These are phyloP conservation scores for Kryptolebias ocellatus DNA, from an alignment of 2,797 vertebrate species.

Conservation along the genomic window DNA sequence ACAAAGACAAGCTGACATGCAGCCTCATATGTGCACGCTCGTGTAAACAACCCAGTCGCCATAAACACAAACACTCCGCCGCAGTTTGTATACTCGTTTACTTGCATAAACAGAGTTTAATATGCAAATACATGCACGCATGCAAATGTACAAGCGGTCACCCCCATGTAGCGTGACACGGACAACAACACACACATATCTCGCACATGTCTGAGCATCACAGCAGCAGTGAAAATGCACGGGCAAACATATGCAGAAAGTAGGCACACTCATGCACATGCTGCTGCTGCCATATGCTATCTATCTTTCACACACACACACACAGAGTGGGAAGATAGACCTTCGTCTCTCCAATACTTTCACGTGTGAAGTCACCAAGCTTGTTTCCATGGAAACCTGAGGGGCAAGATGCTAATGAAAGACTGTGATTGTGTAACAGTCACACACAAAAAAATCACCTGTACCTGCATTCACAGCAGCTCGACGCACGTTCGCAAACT, in stretches of 20 bases:
- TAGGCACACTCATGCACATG: constrained; percentile 41
- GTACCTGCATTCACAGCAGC: constrained; percentile 34
- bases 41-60: constrained; percentile 22
- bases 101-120: constrained; percentile 36
- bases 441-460: constrained; percentile 41
- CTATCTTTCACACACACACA: constrained; percentile 21
- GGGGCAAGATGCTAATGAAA: constrained; percentile 69
- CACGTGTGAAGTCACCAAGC: constrained; percentile 57
- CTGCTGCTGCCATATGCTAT: constrained; percentile 57
- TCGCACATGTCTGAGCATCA: not conserved
- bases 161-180: not conserved
- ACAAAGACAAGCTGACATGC: constrained; percentile 14
- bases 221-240: constrained; percentile 10
- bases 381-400: constrained; percentile 77
- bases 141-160: constrained; percentile 30
- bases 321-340: constrained; percentile 44
- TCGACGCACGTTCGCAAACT: not conserved
- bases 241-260: constrained; percentile 11
- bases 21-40: not conserved
- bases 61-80: constrained; percentile 41
- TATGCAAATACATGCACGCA: constrained; percentile 48
- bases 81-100: constrained; percentile 28
- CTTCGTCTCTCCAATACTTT: constrained; percentile 44
- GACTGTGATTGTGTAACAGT: constrained; percentile 59
- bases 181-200: not conserved